Evolutionary conservation across 2,797 vertebrate genomes (phyloP).

Genomic region (Balearica regulorum): DNA sequence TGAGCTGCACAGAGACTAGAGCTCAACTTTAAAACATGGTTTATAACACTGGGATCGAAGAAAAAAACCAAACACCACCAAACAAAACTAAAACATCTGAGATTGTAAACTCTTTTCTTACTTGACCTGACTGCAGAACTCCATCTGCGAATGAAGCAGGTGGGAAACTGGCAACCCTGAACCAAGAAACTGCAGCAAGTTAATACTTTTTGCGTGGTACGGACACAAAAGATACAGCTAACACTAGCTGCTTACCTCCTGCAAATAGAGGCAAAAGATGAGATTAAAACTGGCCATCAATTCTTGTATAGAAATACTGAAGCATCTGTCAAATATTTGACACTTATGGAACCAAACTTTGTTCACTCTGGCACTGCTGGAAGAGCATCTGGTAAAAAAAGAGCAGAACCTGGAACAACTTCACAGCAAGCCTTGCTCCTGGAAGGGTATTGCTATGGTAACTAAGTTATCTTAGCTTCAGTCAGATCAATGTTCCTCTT

Average conservation of each 20-base stretch:
- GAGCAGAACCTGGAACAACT: constrained; percentile 16
- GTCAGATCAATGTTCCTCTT: background rate
- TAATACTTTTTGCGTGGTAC: background rate
- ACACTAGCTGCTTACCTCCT: background rate
- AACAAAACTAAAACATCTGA: background rate
- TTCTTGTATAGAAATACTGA: background rate
- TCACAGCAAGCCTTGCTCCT: background rate
- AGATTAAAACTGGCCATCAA: background rate
- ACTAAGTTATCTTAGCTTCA: background rate
- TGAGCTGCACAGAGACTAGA: background rate
- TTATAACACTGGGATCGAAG: background rate
- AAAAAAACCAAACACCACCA: background rate
- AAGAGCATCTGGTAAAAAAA: constrained; percentile 48
- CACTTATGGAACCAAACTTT: background rate
- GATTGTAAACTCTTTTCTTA: background rate
- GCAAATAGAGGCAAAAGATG: background rate
- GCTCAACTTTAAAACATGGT: background rate
- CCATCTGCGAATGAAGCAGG: background rate
- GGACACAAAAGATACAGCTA: background rate
- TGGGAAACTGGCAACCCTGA: background rate
- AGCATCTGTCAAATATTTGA: constrained; percentile 32
- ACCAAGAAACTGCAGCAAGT: background rate
- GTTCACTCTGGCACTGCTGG: constrained; percentile 9
- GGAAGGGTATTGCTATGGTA: constrained; percentile 31
- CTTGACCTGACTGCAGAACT: background rate